Evolutionary conservation across 1,140 invertebrate species (phyloP), one percentile per base, ranked within the genome.

Genomic region (Pogonognathellus flavescens): DNA sequence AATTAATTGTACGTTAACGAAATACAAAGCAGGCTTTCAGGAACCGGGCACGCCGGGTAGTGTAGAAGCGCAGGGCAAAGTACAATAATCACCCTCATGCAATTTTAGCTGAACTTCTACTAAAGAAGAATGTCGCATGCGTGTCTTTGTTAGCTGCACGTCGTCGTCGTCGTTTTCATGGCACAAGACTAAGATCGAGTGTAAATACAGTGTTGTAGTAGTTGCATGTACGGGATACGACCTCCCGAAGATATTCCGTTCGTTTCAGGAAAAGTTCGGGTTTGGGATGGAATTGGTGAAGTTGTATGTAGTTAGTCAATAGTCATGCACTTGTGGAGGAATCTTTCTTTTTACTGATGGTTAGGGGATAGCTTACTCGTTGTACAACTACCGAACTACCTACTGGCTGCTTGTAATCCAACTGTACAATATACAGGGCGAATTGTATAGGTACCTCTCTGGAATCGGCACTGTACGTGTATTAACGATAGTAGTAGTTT

Each of bases 101-200:
- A 41, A 41, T 41, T 41, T 41, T 41, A 41, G 31, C 31, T 6
- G 31, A 41, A 41, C 1, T 41, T 41, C 2, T 41, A 59, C 18
- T 59, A 14, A 80, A 41, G 49, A 53, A 80, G 72, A 80, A 80
- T 80, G 72, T 80, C 72, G 72, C 72, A 80, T 80, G 72, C 72
- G 72, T 80, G 72, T 80, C 25, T 50, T 22, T 70, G 7, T 70
- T 80, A 9, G 18, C 18, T 14, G 72, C 50, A 80, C 72, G 50
- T 80, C 72, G 18, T 66, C 41, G 41, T 80, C 14, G 72, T 14
- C 18, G 50, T n/a, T 80, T 7, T 11, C 22, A 9, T 16, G 41
- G 62, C 25, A 25, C 62, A 41, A 41, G 6, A 41, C 31, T 6
- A n/a, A n/a, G n/a, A n/a, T 41, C 31, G 20, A 22, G 22, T 66